Conservation (phyloP, 2,113 vertebrate species). For the Notarius quadriscutis region DNA sequence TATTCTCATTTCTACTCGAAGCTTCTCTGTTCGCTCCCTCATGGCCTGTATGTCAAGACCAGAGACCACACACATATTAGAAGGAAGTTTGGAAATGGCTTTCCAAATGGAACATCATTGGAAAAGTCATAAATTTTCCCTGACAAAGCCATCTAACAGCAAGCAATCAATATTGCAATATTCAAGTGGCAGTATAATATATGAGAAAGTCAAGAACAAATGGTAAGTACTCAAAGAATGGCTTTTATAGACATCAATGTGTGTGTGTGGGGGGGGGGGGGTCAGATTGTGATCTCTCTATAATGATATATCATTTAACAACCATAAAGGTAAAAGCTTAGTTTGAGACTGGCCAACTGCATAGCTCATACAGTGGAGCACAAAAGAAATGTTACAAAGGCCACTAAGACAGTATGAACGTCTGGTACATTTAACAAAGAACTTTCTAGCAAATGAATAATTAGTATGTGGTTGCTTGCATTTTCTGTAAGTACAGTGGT, state of each 20-base stretch:
- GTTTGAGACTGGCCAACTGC: conserved; percentile 62
- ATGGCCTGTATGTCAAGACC: conserved; percentile 28
- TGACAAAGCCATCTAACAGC: conserved; percentile 64
- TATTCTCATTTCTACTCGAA: conserved; percentile 16
- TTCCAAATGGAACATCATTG: conserved; percentile 63
- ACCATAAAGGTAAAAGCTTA: conserved; percentile 56
- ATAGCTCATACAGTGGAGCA: neutral
- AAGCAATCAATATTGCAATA: conserved; percentile 72
- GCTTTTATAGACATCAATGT: conserved; percentile 66
- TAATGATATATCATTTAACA: conserved; percentile 69
- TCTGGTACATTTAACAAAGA: neutral
- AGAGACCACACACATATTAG: conserved; percentile 50
- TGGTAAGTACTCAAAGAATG: conserved; percentile 65
- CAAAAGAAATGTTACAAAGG: conserved; percentile 13
- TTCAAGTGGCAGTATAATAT: conserved; percentile 64
- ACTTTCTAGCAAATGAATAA: neutral
- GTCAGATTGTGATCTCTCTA: conserved; percentile 44
- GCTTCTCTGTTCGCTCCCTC: conserved; percentile 19
- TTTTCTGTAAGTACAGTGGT: neutral
- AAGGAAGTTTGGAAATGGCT: conserved; percentile 62
- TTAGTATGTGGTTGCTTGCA: neutral
- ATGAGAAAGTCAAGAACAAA: conserved; percentile 65
- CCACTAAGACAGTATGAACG: neutral
- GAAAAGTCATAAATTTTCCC: conserved; percentile 68
- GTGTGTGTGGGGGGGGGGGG: conserved; percentile 20